A percentile compares a stretch with the other conserved stretches of the same genome.
These are phyloP conservation scores for Oxyruncus cristatus DNA, from an alignment of 2,113 vertebrate genomes.

Conservation along the genomic window DNA sequence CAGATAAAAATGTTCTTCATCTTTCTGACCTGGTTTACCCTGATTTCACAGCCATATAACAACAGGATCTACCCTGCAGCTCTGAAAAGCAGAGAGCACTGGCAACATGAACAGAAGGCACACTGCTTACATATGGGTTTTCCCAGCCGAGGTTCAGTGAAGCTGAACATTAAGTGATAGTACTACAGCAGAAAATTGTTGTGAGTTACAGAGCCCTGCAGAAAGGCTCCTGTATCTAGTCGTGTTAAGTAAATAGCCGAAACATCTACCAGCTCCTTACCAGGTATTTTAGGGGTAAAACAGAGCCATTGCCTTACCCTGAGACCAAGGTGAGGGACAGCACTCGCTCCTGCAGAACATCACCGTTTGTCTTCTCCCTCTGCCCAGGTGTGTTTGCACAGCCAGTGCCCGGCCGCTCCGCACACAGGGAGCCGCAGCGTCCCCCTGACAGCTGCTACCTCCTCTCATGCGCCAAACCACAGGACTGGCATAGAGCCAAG, in stretches of 20 bases:
- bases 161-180: conserved; percentile 54
- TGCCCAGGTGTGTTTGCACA: background rate
- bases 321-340: background rate
- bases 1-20: background rate
- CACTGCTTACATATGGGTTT: conserved; percentile 44
- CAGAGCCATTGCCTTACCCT: rapidly evolving
- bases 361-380: background rate
- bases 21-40: background rate
- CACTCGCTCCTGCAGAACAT: background rate
- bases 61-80: conserved; percentile 18
- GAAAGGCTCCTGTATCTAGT: background rate
- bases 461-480: background rate
- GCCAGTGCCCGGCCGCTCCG: background rate
- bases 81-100: background rate
- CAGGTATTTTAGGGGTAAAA: background rate
- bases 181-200: conserved; percentile 49
- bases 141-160: conserved; percentile 50
- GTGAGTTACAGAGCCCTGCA: background rate
- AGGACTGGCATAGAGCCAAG: rapidly evolving
- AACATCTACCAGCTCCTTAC: background rate
- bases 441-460: background rate
- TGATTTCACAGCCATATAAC: background rate
- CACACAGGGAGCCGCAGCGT: background rate
- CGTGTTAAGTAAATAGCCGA: background rate
- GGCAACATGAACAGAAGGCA: background rate